phyloP scores from a whole-genome alignment of 2,113 vertebrate species.

The Aspidoscelis tigris region DNA sequence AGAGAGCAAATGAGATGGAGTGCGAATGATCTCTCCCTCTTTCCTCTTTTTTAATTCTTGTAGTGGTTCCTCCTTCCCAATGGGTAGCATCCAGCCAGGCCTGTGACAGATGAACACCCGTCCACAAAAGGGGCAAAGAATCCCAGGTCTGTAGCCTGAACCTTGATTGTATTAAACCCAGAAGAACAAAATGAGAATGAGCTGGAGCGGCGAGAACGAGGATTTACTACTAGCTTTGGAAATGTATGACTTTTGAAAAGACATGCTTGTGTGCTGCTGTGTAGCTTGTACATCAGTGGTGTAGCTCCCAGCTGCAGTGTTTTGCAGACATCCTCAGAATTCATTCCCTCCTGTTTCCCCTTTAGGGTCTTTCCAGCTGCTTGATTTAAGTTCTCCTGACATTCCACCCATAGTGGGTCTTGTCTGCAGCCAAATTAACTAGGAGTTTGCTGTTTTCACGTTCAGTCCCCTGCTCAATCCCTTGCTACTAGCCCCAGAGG shows the following conservation, averaged over 20 bases:
- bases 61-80: not conserved
- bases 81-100: not conserved
- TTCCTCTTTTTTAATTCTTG: not conserved
- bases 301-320: constrained; percentile 35
- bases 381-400: constrained; percentile 70
- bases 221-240: constrained; percentile 10
- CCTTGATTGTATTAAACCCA: not conserved
- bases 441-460: constrained; percentile 36
- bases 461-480: not conserved
- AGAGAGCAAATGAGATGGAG: not conserved
- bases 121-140: not conserved
- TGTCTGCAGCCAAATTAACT: constrained; percentile 52
- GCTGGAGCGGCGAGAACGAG: accelerated
- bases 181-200: not conserved
- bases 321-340: constrained; percentile 22
- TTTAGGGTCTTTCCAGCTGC: constrained; percentile 38
- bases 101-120: not conserved
- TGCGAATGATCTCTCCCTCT: not conserved
- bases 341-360: not conserved
- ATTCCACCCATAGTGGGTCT: constrained; percentile 54
- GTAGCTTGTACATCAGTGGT: not conserved
- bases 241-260: constrained; percentile 26
- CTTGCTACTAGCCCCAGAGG: constrained; percentile 21
- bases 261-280: not conserved
- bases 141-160: not conserved